Base-by-base conservation (phyloP, 2,797 vertebrate genomes). In the Argyrosomus regius region DNA sequence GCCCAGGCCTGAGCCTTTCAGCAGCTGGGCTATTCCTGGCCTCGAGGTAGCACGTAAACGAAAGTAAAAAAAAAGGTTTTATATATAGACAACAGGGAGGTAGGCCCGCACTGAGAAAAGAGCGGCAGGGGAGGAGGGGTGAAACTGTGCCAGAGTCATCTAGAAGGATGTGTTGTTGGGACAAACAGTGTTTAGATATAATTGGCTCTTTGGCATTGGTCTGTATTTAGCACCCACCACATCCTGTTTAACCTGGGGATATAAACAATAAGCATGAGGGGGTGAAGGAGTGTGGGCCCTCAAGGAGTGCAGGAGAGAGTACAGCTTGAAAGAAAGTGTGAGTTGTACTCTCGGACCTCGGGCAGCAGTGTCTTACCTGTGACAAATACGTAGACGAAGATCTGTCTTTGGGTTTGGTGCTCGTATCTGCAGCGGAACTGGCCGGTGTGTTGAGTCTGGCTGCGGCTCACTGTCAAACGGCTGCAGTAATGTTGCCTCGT, bases 331-430 rank as follows among this genome's bases (percentile, higher is more conserved):
- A 22, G 52, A 57, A 9, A 24, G 46, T 39, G 12, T 0, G 4
- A 50, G 17, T 13, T 48, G 12, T 18, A 6, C 53, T 77, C 60
- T 45, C 65, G 53, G 62, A 83, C 71, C 57, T 26, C 0, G 1
- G n/a, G 52, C 69, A 65, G 54, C 67, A 46, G 48, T 49, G 60
- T 93, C 95, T 98, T 97, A 99, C 98, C 98, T 91, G 95, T 95
- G 93, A 99, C 94, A 96, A 96, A 99, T 81, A 99, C 88, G 50
- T 99, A 99, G 89, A 98, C 82, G 2, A 95, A 91, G 24, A 93
- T 90, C 81, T 96, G 93, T 69, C 82, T 91, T 43, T 48, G 92
- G 72, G 93, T 91, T 83, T 92, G 95, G 46, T 93, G 94, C 41
- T 78, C 91, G 72, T 98, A 98, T 78, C 90, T 95, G 92, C 98